A percentile compares a stretch with the other conserved stretches of the same genome.
phyloP scores from a whole-genome alignment of 1,140 invertebrate species.

The Drosophila busckii region DNA sequence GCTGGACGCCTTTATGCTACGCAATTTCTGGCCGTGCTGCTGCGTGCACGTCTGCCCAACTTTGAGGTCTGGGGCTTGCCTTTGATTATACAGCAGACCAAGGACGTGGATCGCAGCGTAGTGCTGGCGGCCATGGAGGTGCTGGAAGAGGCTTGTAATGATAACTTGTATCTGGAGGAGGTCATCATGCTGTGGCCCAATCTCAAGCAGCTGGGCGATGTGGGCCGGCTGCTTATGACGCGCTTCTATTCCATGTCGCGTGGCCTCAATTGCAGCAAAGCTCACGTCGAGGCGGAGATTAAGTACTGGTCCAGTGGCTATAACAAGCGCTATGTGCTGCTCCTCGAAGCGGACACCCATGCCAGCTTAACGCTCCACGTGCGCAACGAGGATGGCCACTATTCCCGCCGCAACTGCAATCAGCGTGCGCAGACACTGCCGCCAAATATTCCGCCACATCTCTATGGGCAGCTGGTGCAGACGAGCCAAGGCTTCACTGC shows the following conservation, averaged over 20 bases:
- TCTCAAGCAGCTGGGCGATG: constrained; percentile 89
- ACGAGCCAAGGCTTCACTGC: constrained; percentile 87
- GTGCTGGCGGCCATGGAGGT: constrained; percentile 88
- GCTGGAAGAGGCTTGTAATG: constrained; percentile 95
- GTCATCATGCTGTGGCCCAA: constrained; percentile 87
- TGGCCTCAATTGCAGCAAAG: constrained; percentile 85
- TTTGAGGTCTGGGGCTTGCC: constrained; percentile 91
- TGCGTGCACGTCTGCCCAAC: constrained; percentile 85
- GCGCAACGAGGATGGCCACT: constrained; percentile 88
- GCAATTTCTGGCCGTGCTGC: constrained; percentile 91
- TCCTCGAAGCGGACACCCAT: constrained; percentile 92
- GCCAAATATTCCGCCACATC: constrained; percentile 87
- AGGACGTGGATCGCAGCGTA: constrained; percentile 88
- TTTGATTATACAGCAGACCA: constrained; percentile 88
- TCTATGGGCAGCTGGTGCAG: constrained; percentile 92
- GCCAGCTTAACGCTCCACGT: constrained; percentile 92
- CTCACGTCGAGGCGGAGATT: constrained; percentile 85
- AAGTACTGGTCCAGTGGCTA: constrained; percentile 87
- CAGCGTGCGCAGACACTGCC: constrained; percentile 75
- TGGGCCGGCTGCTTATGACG: constrained; percentile 89
- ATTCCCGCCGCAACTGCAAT: constrained; percentile 82
- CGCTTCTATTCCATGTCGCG: constrained; percentile 88
- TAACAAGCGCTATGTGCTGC: constrained; percentile 90
- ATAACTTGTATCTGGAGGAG: constrained; percentile 87
- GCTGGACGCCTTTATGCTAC: constrained; percentile 92